Conservation (phyloP, 2,888 invertebrate species). For the Eugnorisma glareosa region DNA sequence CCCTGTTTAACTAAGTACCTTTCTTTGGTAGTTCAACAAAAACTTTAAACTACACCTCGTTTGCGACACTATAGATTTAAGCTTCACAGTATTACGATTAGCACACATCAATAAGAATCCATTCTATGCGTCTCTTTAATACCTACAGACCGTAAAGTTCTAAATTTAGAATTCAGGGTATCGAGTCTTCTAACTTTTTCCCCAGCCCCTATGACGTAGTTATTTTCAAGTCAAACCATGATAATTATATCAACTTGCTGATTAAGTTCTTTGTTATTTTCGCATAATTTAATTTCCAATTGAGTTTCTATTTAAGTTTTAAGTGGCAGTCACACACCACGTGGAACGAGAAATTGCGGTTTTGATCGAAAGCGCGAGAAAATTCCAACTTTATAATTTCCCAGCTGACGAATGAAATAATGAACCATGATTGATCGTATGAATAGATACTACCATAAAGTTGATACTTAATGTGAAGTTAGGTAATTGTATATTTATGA, state of each 20-base stretch:
- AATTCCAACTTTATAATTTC: slow-evolving; percentile 27
- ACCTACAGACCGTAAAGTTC: neutral
- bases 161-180: too few species aligned
- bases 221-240: neutral
- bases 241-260: neutral
- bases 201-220: neutral
- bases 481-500: neutral
- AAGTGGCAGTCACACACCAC: neutral
- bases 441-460: neutral
- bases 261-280: neutral
- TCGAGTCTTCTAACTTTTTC: neutral
- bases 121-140: neutral
- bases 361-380: slow-evolving; percentile 5
- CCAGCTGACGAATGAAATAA: slow-evolving; percentile 19
- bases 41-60: neutral
- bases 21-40: neutral
- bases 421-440: neutral
- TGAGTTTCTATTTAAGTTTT: slow-evolving; percentile 24
- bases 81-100: neutral
- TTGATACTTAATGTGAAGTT: neutral
- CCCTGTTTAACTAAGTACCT: neutral
- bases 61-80: neutral
- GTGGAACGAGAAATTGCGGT: slow-evolving; percentile 38
- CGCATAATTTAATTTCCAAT: slow-evolving; percentile 22
- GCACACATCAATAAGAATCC: neutral